Evolutionary conservation across 2,888 invertebrate genomes (phyloP).

Genomic region (Eupithecia abbreviata): DNA sequence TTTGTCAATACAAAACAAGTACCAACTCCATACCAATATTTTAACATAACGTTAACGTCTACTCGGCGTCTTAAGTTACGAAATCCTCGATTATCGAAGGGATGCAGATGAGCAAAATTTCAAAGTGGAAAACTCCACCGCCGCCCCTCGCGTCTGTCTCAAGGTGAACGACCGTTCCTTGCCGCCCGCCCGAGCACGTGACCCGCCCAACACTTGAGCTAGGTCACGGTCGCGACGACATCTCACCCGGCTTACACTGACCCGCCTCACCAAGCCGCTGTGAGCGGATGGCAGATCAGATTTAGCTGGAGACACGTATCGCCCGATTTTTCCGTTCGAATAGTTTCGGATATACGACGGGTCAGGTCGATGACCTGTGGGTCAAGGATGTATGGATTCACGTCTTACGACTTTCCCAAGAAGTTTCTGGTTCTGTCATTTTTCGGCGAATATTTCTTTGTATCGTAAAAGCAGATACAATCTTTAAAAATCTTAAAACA

Average conservation of each 20-base stretch:
- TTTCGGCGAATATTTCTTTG: not conserved
- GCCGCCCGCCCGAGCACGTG: constrained; percentile 78
- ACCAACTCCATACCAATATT: not conserved
- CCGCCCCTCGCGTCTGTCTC: constrained; percentile 61
- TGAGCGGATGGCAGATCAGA: constrained; percentile 49
- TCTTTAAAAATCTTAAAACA: not conserved
- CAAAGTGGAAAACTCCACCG: constrained; percentile 44
- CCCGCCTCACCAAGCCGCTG: constrained; percentile 47
- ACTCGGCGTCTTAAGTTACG: not conserved
- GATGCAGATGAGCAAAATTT: constrained; percentile 12
- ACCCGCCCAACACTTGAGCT: constrained; percentile 79
- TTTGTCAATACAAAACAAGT: not conserved
- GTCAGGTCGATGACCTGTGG: constrained; percentile 68
- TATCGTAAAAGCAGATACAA: not conserved
- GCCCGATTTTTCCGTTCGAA: constrained; percentile 79
- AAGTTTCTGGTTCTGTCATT: not conserved
- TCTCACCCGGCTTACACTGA: constrained; percentile 61
- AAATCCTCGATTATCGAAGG: not conserved
- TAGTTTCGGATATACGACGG: constrained; percentile 73
- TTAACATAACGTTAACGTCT: not conserved
- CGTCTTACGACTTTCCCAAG: constrained; percentile 35
- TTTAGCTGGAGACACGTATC: constrained; percentile 57
- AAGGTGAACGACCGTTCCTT: constrained; percentile 78
- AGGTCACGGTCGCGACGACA: constrained; percentile 79
- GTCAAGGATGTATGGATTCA: constrained; percentile 65